These are phyloP conservation scores for Pyrochroa serraticornis DNA, from an alignment of 2,888 invertebrate species.

Conservation along the genomic window DNA sequence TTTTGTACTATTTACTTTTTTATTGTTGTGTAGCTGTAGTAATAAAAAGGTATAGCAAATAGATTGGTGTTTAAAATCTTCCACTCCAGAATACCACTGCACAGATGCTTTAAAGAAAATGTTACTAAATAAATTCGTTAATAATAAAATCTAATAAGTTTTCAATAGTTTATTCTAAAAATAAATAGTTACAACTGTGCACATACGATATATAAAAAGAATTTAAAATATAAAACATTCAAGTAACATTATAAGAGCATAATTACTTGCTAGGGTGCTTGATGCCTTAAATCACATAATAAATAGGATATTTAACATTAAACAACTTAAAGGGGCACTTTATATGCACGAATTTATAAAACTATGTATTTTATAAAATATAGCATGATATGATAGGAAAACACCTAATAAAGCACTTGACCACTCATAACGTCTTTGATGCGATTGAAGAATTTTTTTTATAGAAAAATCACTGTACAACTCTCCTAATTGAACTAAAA, in stretches of 20 bases:
- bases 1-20: too few species aligned
- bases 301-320: slow-evolving; percentile 11
- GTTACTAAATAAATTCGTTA: background rate
- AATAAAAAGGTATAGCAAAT: too few species aligned
- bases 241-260: slow-evolving; percentile 6
- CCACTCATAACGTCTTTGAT: background rate
- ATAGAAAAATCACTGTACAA: slow-evolving; percentile 6
- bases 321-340: slow-evolving; percentile 5
- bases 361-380: background rate
- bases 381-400: slow-evolving; percentile 14
- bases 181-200: slow-evolving; percentile 17
- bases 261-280: slow-evolving; percentile 1
- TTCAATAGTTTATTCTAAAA: slow-evolving; percentile 18
- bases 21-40: too few species aligned
- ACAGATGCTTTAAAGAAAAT: too few species aligned
- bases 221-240: slow-evolving; percentile 23
- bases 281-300: slow-evolving; percentile 13
- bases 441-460: too few species aligned
- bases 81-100: too few species aligned
- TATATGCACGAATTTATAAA: slow-evolving; percentile 13
- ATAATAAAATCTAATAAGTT: background rate
- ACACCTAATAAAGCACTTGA: slow-evolving; percentile 2
- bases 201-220: slow-evolving; percentile 18
- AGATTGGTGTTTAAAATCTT: too few species aligned
- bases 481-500: slow-evolving; percentile 6